A percentile compares a stretch with the other conserved stretches of the same genome.
Conservation (phyloP, 2,888 invertebrate genomes). For the Chouioia cunea region DNA sequence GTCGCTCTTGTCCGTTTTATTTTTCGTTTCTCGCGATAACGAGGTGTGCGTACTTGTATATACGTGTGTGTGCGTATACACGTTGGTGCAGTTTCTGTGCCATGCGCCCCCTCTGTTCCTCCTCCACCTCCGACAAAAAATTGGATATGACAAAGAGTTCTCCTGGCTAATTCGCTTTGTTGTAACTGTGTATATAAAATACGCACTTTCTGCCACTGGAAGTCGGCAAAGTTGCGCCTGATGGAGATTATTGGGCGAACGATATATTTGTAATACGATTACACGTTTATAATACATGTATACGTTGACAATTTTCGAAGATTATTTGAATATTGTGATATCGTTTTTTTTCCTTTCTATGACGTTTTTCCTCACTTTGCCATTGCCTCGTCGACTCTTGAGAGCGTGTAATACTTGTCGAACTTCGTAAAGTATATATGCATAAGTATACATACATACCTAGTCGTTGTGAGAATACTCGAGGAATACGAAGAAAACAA, state of each 20-base stretch:
- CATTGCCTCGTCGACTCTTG: too few species aligned
- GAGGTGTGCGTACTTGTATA: not conserved
- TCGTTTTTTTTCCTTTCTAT: not conserved
- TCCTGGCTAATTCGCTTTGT: conserved; percentile 19
- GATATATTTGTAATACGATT: not conserved
- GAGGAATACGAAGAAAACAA: too few species aligned
- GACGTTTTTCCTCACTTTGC: not conserved
- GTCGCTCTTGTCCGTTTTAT: not conserved
- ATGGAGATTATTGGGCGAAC: conserved; percentile 10
- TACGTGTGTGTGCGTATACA: not conserved
- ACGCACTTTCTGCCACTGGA: conserved; percentile 12
- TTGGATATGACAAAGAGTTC: not conserved
- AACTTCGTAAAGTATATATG: not conserved
- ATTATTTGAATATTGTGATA: conserved; percentile 3
- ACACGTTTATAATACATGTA: not conserved
- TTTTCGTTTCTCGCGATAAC: conserved; percentile 29
- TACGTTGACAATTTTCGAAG: not conserved
- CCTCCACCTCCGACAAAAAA: not conserved
- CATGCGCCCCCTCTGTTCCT: not conserved
- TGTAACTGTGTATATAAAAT: conserved; percentile 16
- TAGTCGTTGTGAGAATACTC: too few species aligned
- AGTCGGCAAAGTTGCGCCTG: too few species aligned
- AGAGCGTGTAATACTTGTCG: too few species aligned
- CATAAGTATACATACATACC: not conserved
- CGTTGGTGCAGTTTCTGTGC: not conserved